Conservation (phyloP, 2,797 vertebrate species). For the Channa striata region DNA sequence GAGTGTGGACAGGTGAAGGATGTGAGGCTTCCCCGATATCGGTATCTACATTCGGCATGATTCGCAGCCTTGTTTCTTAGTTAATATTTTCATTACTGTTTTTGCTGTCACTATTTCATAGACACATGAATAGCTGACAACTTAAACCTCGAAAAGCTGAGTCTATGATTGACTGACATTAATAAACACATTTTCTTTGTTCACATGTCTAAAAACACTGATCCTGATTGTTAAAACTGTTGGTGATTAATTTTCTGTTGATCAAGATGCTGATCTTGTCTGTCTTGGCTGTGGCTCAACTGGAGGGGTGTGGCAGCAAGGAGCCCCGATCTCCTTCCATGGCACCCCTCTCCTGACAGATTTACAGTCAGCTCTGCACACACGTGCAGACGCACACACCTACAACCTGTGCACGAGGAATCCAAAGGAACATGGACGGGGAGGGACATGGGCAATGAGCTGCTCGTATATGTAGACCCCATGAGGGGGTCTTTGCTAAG, state of each 20-base stretch:
- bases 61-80: constrained; percentile 21
- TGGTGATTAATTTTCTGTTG: neutral
- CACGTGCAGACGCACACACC: constrained; percentile 40
- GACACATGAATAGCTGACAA: too few species aligned
- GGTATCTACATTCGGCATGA: constrained; percentile 31
- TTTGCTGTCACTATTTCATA: neutral
- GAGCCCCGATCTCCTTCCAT: constrained; percentile 31
- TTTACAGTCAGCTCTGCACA: constrained; percentile 60
- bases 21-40: constrained; percentile 44
- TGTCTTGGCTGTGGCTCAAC: constrained; percentile 36
- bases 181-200: neutral
- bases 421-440: constrained; percentile 8
- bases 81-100: neutral
- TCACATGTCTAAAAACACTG: neutral
- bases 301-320: constrained; percentile 52
- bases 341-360: constrained; percentile 53
- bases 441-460: constrained; percentile 26
- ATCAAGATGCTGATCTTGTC: neutral
- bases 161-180: neutral
- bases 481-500: constrained; percentile 40
- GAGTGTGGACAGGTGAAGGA: constrained; percentile 43
- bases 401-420: constrained; percentile 36
- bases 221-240: neutral
- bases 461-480: constrained; percentile 24
- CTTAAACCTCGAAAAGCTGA: too few species aligned